Base-by-base conservation (phyloP, 2,113 vertebrate species). In the Clarias batrachus region DNA sequence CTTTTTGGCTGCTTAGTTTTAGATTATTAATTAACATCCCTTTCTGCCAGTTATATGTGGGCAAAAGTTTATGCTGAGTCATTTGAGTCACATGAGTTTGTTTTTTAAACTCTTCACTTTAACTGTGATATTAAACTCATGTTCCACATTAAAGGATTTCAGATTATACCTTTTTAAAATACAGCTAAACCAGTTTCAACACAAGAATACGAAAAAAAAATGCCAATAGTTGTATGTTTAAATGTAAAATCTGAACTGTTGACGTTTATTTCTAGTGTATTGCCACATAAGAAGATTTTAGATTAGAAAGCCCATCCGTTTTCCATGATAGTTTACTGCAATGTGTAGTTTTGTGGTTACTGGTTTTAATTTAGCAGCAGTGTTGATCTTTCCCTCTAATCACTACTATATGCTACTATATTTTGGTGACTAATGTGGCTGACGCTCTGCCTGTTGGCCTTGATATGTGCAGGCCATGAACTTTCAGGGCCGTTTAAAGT, bases 401-500 rank as follows among this genome's bases (percentile, higher is more conserved):
- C 73, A 37, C 63, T 30, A 70, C 48, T 66, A 33, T 56, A 48
- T 62, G 73, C 25, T 30, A 48, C 7, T 48, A 48, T 48, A 8
- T 30, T 16, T 30, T 63, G 66, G 21, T 80, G 48, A 52, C 8
- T 77, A 33, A 63, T 19, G 27, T 27, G 70, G 27, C 37, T 63
- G 21, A 62, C 71, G 13, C 4, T 3, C 52, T 74, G 73, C 70
- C 71, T 65, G 48, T 82, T 30, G 27, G 37, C 57, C 86, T 84
- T 80, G 66, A 52, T 25, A 89, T 14, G 57, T 92, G 83, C 93
- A 97, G 96, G 95, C 96, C 68, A 94, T 97, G 94, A 97, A 95
- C 92, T 95, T 97, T 93, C 96, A 97, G 93, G 96, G 96, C 13
- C 92, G 93, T 65, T 88, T 97, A 57, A 97, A 97, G 82, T 95